phyloP scores from a whole-genome alignment of 2,888 invertebrate species.

The Lithophane ornitopus region DNA sequence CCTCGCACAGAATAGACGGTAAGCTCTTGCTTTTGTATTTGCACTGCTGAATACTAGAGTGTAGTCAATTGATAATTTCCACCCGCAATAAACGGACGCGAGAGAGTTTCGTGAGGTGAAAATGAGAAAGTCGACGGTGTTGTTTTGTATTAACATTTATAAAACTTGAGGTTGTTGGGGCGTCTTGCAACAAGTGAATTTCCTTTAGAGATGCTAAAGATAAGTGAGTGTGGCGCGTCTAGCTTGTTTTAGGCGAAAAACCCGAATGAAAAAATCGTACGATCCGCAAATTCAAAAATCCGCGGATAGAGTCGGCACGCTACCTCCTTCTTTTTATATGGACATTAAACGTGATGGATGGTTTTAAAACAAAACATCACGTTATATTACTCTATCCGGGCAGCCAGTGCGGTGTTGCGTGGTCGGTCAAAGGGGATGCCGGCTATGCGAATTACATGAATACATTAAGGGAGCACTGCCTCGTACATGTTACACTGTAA shows the following conservation, averaged over 20 bases:
- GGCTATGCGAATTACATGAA: constrained; percentile 91
- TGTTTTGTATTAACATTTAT: constrained; percentile 76
- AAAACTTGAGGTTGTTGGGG: constrained; percentile 73
- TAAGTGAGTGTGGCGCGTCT: constrained; percentile 53
- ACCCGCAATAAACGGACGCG: constrained; percentile 73
- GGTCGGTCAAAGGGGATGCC: constrained; percentile 90
- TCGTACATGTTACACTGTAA: constrained; percentile 89
- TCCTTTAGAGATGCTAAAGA: constrained; percentile 69
- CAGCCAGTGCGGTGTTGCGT: constrained; percentile 89
- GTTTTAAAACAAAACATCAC: constrained; percentile 90
- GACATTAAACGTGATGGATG: constrained; percentile 90
- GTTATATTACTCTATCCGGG: constrained; percentile 89
- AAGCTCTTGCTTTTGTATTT: constrained; percentile 84
- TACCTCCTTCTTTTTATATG: constrained; percentile 87
- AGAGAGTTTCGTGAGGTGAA: constrained; percentile 78
- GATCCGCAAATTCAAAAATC: constrained; percentile 76
- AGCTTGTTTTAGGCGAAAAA: constrained; percentile 52
- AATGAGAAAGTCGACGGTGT: constrained; percentile 76
- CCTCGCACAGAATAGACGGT: constrained; percentile 80
- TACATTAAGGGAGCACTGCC: constrained; percentile 89
- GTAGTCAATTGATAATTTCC: constrained; percentile 82
- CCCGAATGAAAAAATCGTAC: constrained; percentile 68
- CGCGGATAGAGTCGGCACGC: constrained; percentile 80
- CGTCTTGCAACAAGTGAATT: constrained; percentile 76
- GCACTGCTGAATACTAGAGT: constrained; percentile 81